These are phyloP conservation scores for Cetonia aurata DNA, from an alignment of 2,888 invertebrate genomes.

Conservation along the genomic window DNA sequence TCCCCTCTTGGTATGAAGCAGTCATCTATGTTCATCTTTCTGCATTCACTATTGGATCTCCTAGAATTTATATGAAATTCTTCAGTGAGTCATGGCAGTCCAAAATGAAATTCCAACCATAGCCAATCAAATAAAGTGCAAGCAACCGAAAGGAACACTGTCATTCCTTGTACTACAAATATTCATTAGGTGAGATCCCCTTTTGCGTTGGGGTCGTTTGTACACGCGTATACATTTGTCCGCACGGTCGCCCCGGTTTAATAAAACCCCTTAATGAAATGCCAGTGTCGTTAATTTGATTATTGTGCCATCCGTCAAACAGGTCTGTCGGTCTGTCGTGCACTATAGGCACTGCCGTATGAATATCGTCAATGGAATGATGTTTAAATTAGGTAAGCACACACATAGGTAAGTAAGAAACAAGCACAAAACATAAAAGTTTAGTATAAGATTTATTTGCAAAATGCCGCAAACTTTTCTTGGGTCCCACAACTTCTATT, in stretches of 20 bases:
- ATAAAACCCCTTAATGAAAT: conserved; percentile 64
- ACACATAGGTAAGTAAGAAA: too few species aligned
- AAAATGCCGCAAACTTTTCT: too few species aligned
- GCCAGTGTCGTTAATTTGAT: conserved; percentile 63
- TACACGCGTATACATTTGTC: conserved; percentile 50
- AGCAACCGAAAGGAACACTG: conserved; percentile 63
- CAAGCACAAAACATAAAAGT: too few species aligned
- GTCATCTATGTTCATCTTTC: too few species aligned
- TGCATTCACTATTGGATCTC: too few species aligned
- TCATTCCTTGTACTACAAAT: conserved; percentile 62
- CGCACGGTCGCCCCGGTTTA: conserved; percentile 61
- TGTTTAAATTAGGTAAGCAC: too few species aligned
- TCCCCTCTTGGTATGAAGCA: too few species aligned
- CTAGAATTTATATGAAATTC: conserved; percentile 46
- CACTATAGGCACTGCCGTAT: not conserved
- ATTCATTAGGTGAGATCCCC: conserved; percentile 61
- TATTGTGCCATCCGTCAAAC: conserved; percentile 58
- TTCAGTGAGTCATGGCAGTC: conserved; percentile 49
- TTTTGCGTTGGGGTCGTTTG: conserved; percentile 47
- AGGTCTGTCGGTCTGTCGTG: conserved; percentile 25
- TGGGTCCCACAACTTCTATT: too few species aligned
- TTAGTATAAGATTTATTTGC: too few species aligned
- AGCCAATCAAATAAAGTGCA: conserved; percentile 61
- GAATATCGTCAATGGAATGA: too few species aligned
- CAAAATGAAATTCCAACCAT: conserved; percentile 56